These are phyloP conservation scores for Aphelenchoides fujianensis DNA, from an alignment of 1,140 invertebrate genomes.

Conservation along the genomic window DNA sequence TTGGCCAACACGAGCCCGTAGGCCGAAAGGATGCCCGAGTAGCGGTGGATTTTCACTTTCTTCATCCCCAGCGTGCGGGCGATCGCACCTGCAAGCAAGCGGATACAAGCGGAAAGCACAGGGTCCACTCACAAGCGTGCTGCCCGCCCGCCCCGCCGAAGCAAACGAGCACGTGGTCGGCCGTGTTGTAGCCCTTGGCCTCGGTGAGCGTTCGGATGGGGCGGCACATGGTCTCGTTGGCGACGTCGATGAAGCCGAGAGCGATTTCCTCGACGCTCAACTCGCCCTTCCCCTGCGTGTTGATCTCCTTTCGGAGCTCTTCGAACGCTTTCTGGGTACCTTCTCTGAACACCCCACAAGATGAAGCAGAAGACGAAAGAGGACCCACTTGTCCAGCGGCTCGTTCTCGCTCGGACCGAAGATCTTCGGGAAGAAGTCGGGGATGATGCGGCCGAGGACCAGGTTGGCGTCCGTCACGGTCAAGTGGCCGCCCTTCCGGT, in stretches of 20 bases:
- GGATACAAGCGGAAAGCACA: not conserved
- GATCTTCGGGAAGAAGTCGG: constrained; percentile 94
- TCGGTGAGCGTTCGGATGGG: constrained; percentile 84
- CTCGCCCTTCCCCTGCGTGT: constrained; percentile 29
- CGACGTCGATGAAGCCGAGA: constrained; percentile 91
- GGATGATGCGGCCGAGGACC: constrained; percentile 80
- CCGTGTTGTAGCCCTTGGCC: constrained; percentile 84
- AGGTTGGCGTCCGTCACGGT: constrained; percentile 93
- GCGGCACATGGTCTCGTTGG: constrained; percentile 97
- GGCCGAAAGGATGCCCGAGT: constrained; percentile 92
- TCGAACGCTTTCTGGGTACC: constrained; percentile 72
- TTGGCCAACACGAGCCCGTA: constrained; percentile 97
- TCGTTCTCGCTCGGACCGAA: constrained; percentile 87
- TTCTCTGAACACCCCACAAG: constrained; percentile 44
- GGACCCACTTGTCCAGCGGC: constrained; percentile 75
- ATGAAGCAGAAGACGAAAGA: not conserved
- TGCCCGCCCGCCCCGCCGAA: constrained; percentile 98
- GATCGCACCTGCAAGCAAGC: not conserved
- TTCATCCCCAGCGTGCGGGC: constrained; percentile 65
- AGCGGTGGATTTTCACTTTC: constrained; percentile 66
- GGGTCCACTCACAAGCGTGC: constrained; percentile 74
- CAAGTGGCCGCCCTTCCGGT: constrained; percentile 86
- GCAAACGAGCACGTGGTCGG: constrained; percentile 84
- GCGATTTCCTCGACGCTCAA: constrained; percentile 77
- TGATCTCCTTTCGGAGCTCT: constrained; percentile 72